Evolutionary conservation across 2,797 vertebrate species (phyloP).

Genomic region (Forpus xanthops): DNA sequence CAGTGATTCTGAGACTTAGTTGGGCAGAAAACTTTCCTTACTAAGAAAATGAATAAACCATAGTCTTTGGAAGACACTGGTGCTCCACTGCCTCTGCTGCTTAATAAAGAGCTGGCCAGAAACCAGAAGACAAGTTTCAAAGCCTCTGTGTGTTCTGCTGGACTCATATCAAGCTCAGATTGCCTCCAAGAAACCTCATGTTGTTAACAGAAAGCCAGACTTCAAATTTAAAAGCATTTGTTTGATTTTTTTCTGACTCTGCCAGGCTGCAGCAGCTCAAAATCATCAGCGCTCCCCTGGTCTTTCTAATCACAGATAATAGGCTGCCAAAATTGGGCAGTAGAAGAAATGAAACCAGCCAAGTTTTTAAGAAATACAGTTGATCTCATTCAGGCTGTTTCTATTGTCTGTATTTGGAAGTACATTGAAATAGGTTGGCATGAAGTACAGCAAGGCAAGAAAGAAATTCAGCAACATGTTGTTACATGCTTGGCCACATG

Average conservation of each 20-base stretch:
- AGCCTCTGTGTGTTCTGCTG: conserved; percentile 2
- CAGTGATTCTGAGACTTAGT: background rate
- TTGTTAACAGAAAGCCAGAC: background rate
- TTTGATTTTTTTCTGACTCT: background rate
- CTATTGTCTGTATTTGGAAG: background rate
- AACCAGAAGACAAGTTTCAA: conserved; percentile 25
- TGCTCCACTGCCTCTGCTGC: background rate
- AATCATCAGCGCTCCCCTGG: background rate
- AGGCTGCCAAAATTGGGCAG: background rate
- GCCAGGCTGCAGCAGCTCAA: background rate
- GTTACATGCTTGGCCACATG: background rate
- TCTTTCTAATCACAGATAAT: background rate
- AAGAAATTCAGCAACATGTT: background rate
- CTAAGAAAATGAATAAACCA: background rate
- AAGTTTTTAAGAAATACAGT: background rate
- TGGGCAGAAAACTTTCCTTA: background rate
- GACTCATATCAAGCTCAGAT: background rate
- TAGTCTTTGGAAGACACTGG: background rate
- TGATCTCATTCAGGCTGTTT: background rate
- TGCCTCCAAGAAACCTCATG: background rate
- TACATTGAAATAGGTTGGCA: background rate
- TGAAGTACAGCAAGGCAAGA: background rate
- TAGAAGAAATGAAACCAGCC: background rate
- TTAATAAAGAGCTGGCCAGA: background rate
- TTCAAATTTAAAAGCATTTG: background rate